These are phyloP conservation scores for Zophobas morio DNA, from an alignment of 1,140 invertebrate species.

Conservation along the genomic window DNA sequence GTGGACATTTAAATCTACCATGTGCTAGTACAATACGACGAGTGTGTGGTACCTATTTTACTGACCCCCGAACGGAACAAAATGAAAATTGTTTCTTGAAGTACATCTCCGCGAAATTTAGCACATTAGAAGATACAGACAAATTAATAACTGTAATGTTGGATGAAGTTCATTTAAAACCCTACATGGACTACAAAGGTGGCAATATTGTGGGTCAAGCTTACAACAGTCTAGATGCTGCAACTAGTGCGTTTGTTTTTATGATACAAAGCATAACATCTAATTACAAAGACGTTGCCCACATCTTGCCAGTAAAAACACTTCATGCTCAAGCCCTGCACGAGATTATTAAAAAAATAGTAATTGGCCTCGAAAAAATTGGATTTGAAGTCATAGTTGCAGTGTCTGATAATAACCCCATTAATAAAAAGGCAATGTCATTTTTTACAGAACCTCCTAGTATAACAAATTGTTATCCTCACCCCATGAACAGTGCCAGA, in stretches of 20 bases:
- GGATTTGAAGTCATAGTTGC: constrained; percentile 44
- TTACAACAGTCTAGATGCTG: constrained; percentile 16
- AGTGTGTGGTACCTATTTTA: constrained; percentile 24
- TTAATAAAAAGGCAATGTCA: constrained; percentile 47
- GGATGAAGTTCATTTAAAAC: constrained; percentile 46
- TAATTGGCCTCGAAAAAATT: constrained; percentile 33
- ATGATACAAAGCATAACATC: constrained; percentile 39
- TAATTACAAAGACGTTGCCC: constrained; percentile 44
- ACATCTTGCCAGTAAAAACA: constrained; percentile 37
- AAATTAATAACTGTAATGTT: constrained; percentile 22
- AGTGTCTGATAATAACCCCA: constrained; percentile 37
- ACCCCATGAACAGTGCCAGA: not conserved
- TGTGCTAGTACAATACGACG: constrained; percentile 1
- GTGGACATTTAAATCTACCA: constrained; percentile 11
- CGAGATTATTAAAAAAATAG: constrained; percentile 12
- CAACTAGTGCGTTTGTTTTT: constrained; percentile 33
- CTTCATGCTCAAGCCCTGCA: constrained; percentile 8
- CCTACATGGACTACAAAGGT: constrained; percentile 25
- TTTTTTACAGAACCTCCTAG: no score
- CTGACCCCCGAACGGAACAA: constrained; percentile 28
- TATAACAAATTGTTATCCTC: no score
- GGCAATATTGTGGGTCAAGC: constrained; percentile 37
- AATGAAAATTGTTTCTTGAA: constrained; percentile 32
- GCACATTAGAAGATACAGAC: constrained; percentile 1
- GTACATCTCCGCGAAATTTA: constrained; percentile 26